Evolutionary conservation across 2,888 invertebrate genomes (phyloP), one percentile per base, ranked within the genome.

Genomic region (Aleiodes testaceus): DNA sequence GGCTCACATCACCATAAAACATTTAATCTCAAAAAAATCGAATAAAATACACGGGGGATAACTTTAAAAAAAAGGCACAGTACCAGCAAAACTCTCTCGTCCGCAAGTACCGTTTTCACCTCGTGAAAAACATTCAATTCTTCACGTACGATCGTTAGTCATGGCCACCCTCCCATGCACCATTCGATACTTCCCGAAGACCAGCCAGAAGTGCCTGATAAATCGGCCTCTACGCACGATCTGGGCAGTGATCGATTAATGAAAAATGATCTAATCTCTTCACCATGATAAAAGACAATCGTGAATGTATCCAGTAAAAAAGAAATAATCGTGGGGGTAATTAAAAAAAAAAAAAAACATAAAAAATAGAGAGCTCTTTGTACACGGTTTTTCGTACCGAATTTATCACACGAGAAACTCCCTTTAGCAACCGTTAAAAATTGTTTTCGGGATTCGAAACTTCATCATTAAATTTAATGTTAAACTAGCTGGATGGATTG

Each of bases 401-500:
- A 45, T 63, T 63, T 63, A 63, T 63, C 63, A 63, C 63, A 63
- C 63, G 63, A 63, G 63, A 63, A 63, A 45, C 44, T 45, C 45
- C 45, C 44, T 45, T 45, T 63, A 63, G 63, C 63, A 63, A 45
- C 63, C 63, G 45, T 45, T 45, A 44, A 45, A 20, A 45, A 63
- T 47, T 59, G 59, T 59, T 18, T 42, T 18, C 16, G 36, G 59
- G 59, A 16, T 50, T 50, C 20, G 16, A 50, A 18, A 50, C 3
- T 18, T 16, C 3, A 18, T 50, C 18, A 50, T 50, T 5, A 18
- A 20, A 26, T 26, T 50, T 20, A 50, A 50, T 20, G 36, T 26
- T 63, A 63, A 80, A 83, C 85, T 84, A 84, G 79, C 85, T 85
- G 55, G 80, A 77, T 14, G 80, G 79, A 73, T 83, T 84, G 75